Conservation (phyloP, 2,797 vertebrate species). For the Chanos chanos region DNA sequence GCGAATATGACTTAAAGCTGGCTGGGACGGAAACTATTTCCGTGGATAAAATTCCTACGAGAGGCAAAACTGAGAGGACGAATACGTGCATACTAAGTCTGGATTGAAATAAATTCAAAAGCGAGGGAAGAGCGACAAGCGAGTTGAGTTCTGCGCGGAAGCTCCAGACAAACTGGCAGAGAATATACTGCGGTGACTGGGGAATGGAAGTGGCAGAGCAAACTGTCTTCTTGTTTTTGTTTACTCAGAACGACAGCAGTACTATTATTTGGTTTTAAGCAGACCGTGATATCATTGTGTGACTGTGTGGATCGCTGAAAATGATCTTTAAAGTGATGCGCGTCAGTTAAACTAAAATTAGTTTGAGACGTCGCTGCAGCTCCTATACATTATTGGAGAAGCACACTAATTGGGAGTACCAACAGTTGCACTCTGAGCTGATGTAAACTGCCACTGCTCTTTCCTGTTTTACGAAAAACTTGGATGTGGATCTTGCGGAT, state of each 20-base stretch:
- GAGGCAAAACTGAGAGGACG: constrained; percentile 8
- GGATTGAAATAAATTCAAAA: no score
- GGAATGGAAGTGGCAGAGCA: constrained; percentile 36
- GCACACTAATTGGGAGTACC: neutral
- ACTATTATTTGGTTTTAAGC: no score
- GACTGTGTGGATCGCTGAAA: constrained; percentile 12
- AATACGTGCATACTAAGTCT: no score
- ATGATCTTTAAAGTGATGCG: no score
- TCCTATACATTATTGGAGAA: neutral
- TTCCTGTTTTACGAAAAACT: neutral
- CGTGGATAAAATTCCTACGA: constrained; percentile 36
- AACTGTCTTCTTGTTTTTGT: constrained; percentile 23
- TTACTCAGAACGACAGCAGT: no score
- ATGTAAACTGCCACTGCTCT: constrained; percentile 2
- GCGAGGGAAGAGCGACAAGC: constrained; percentile 22
- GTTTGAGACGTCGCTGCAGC: neutral
- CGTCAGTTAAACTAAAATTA: no score
- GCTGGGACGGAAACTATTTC: constrained; percentile 60
- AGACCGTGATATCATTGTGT: no score
- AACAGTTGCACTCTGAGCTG: constrained; percentile 2
- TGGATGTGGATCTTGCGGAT: constrained; percentile 15
- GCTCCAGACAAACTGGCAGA: constrained; percentile 25
- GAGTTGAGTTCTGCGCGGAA: constrained; percentile 28
- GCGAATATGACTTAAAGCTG: constrained; percentile 56
- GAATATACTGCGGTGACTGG: no score